Evolutionary conservation across 2,888 invertebrate species (phyloP).

Genomic region (Byasa hedistus): DNA sequence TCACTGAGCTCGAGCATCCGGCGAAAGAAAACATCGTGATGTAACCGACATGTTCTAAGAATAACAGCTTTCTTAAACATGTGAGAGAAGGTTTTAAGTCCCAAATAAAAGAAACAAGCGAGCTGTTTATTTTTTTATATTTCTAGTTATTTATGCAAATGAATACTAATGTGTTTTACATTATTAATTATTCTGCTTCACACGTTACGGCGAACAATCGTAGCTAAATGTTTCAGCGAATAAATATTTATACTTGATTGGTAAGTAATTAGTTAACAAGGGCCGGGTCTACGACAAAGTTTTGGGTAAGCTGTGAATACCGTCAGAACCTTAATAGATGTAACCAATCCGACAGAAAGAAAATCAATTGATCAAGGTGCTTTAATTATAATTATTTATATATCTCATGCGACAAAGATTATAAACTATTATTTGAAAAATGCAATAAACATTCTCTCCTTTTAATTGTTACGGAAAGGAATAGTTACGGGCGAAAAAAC

Average conservation of each 20-base stretch:
- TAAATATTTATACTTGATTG: conserved; percentile 54
- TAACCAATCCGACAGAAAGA: conserved; percentile 36
- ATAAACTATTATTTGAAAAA: not conserved
- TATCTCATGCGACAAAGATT: not conserved
- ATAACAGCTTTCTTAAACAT: too few species aligned
- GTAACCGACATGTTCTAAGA: too few species aligned
- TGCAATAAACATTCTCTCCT: not conserved
- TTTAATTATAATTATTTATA: conserved; percentile 27
- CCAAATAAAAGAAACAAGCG: too few species aligned
- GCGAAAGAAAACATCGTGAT: too few species aligned
- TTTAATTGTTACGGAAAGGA: not conserved
- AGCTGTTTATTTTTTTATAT: too few species aligned
- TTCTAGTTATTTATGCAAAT: too few species aligned
- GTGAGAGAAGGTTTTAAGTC: too few species aligned
- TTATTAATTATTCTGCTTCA: not conserved
- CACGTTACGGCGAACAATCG: not conserved
- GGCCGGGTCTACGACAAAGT: conserved; percentile 47
- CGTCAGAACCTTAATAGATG: conserved; percentile 35
- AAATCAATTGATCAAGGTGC: conserved; percentile 35
- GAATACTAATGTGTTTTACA: not conserved
- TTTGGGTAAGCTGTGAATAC: conserved; percentile 41
- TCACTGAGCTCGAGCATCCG: too few species aligned
- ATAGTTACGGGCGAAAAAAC: not conserved
- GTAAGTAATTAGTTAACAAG: conserved; percentile 56
- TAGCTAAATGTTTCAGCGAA: conserved; percentile 33